Conservation (phyloP, 2,888 invertebrate genomes). For the Hermodice carunculata region DNA sequence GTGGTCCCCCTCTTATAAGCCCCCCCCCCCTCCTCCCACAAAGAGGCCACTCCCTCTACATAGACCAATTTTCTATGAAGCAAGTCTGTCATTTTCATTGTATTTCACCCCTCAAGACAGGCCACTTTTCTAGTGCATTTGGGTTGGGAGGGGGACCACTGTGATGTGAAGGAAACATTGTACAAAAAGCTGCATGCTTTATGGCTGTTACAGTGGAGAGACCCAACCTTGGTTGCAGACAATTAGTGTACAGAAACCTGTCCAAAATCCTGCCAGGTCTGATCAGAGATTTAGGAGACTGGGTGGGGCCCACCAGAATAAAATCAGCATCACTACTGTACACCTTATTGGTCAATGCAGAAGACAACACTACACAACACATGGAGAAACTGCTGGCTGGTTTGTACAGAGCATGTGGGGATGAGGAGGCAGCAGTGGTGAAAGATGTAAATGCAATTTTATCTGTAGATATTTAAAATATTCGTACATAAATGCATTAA, state of each 20-base stretch:
- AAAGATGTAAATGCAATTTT: conserved; percentile 71
- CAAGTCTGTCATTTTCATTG: too few relatives aligned
- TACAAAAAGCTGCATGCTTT: not conserved
- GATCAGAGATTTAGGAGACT: conserved; percentile 80
- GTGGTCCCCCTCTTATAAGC: too few relatives aligned
- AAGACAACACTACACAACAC: conserved; percentile 79
- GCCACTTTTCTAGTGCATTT: too few relatives aligned
- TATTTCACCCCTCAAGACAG: too few relatives aligned
- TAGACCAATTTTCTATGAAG: too few relatives aligned
- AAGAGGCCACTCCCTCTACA: too few relatives aligned
- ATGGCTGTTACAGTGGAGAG: conserved; percentile 74
- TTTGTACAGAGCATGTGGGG: conserved; percentile 77
- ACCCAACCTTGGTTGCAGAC: conserved; percentile 90
- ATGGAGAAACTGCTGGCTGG: conserved; percentile 75
- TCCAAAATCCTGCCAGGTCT: conserved; percentile 80
- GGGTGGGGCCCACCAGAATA: conserved; percentile 79
- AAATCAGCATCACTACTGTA: conserved; percentile 83
- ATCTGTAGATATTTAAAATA: too few relatives aligned
- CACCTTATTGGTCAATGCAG: conserved; percentile 80
- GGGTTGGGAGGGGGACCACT: too few relatives aligned
- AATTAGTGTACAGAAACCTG: conserved; percentile 81
- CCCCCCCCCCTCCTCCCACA: too few relatives aligned
- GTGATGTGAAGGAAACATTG: too few relatives aligned
- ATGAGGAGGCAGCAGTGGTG: conserved; percentile 76
- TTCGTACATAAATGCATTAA: too few relatives aligned